Evolutionary conservation across 1,140 invertebrate species (phyloP), one percentile per base, ranked within the genome.

Genomic region (Drosophila elegans): DNA sequence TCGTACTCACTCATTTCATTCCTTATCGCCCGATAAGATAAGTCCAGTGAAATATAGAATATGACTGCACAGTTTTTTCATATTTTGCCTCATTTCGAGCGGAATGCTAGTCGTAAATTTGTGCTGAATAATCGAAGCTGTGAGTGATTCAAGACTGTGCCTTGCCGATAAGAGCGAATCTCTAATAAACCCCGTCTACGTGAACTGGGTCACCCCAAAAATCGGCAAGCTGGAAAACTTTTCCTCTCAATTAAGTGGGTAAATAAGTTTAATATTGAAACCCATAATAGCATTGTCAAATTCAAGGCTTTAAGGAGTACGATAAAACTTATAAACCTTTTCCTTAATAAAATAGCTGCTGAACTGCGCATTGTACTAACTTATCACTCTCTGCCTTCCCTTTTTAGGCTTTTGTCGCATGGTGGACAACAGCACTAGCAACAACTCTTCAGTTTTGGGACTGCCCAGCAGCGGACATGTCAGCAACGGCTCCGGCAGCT

Each of bases 371-470:
- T 13, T 3, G 21, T 42, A 32, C 36, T 60, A 12, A 63, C 6
- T 10, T 3, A 6, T 2, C 12, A 9, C 12, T 52, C 13, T 11
- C 7, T 27, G 4, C 53, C 29, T 46, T 62, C 38, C 3, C 11
- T 2, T 77, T 80, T 1, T 93, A 97, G 96, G 96, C 52, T 97
- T 97, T 95, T 97, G 97, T 93, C 94, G 96, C 7, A 96, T 97
- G 95, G 92, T 97, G 93, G 96, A 97, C 78, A 95, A 94, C 56
- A 91, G 86, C 64, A 92, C 89, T n/a, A 92, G 91, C 78, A 92
- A 92, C 54, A 92, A 92, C 78, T 92, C 92, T 1, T 92, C 92
- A 4, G 91, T 91, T 3, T 60, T 92, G 71, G 90, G 91, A 16
- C 48, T 91, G 62, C 79, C 84, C 54, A 80, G 84, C 74, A 80